phyloP scores from a whole-genome alignment of 2,113 vertebrate species.

The Hemicordylus capensis region DNA sequence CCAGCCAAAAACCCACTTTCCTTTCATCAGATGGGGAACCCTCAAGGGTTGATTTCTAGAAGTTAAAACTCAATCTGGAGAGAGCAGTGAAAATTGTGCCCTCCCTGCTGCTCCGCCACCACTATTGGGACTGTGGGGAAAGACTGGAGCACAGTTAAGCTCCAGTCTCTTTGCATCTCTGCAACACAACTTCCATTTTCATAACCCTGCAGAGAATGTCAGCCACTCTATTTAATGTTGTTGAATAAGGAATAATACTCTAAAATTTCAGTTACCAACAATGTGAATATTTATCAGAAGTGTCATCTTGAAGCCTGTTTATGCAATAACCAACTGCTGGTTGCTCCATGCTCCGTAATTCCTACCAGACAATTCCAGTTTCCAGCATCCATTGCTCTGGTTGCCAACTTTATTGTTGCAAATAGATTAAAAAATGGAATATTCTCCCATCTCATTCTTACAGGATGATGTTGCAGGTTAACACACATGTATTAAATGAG shows the following conservation, averaged over 20 bases:
- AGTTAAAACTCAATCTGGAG: no score
- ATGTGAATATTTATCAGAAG: conserved; percentile 63
- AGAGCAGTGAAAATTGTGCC: no score
- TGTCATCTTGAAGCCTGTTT: conserved; percentile 16
- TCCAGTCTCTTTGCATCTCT: no score
- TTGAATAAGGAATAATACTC: conserved; percentile 45
- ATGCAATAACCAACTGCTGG: conserved; percentile 53
- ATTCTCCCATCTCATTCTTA: conserved; percentile 43
- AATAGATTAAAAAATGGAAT: conserved; percentile 28
- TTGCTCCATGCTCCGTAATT: conserved; percentile 31
- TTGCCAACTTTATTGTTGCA: conserved; percentile 29
- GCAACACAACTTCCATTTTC: no score
- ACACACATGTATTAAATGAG: background rate
- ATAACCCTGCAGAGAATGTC: no score
- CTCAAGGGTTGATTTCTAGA: no score
- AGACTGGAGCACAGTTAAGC: no score
- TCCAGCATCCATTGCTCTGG: conserved; percentile 32
- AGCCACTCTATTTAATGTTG: conserved; percentile 29
- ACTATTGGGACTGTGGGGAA: background rate
- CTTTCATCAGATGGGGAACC: no score
- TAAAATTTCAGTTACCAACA: conserved; percentile 54
- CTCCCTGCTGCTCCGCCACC: no score
- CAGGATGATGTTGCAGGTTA: background rate
- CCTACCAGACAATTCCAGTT: conserved; percentile 46
- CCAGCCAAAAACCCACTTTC: no score